Percentiles rank a stretch among this genome's conserved stretches.
Evolutionary conservation across 2,888 invertebrate genomes (phyloP).

Genomic region (Teinopalpus imperialis): DNA sequence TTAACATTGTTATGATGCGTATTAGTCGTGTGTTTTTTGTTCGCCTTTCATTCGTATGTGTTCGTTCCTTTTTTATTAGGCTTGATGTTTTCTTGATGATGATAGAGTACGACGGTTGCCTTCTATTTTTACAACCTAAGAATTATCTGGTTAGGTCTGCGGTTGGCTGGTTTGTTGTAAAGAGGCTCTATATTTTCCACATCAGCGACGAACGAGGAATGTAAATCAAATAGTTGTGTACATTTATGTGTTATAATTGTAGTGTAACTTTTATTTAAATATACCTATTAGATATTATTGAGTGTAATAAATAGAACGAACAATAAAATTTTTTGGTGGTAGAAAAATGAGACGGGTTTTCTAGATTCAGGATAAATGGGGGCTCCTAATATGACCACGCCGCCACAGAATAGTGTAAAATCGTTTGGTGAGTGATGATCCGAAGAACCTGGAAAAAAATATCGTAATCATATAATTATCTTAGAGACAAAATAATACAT

Average conservation of each 20-base stretch:
- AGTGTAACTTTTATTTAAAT: not conserved
- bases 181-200: conserved; percentile 15
- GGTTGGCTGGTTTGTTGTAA: conserved; percentile 14
- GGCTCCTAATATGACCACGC: too few relatives aligned
- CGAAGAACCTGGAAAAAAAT: too few relatives aligned
- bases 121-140: conserved; percentile 21
- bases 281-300: too few relatives aligned
- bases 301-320: too few relatives aligned
- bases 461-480: too few relatives aligned
- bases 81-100: conserved; percentile 38
- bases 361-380: too few relatives aligned
- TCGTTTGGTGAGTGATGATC: too few relatives aligned
- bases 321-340: too few relatives aligned
- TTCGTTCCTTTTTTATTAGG: conserved; percentile 19
- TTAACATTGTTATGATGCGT: conserved; percentile 35
- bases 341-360: too few relatives aligned
- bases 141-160: conserved; percentile 24
- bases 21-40: conserved; percentile 40
- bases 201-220: conserved; percentile 9
- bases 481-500: too few relatives aligned
- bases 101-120: conserved; percentile 31
- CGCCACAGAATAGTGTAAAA: too few relatives aligned
- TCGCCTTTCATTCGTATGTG: conserved; percentile 26
- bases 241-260: not conserved
- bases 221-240: conserved; percentile 15